Percentiles rank a stretch among this genome's conserved stretches.
Evolutionary conservation across 2,888 invertebrate genomes (phyloP).

Genomic region (Lycocerus yunnanus): DNA sequence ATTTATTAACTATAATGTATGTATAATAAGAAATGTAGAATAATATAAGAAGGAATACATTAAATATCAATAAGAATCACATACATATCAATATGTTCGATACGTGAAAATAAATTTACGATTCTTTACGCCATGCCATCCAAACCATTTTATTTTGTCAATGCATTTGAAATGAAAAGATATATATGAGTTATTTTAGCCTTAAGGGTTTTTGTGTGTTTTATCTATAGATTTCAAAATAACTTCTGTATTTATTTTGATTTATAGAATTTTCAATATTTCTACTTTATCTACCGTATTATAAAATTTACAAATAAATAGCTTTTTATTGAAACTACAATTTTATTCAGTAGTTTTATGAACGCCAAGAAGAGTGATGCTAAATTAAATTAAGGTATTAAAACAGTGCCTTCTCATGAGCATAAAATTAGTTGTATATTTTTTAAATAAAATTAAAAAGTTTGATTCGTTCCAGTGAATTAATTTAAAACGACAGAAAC

Average conservation of each 20-base stretch:
- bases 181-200: conserved; percentile 27
- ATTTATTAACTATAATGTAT: neutral
- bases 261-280: conserved; percentile 10
- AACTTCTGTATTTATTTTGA: conserved; percentile 21
- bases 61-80: conserved; percentile 47
- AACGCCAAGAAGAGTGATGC: neutral
- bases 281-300: neutral
- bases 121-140: conserved; percentile 39
- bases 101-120: conserved; percentile 40
- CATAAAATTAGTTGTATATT: no score
- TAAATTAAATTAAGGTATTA: neutral
- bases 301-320: neutral
- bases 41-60: conserved; percentile 6
- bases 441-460: no score
- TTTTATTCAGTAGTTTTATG: neutral
- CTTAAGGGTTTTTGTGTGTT: conserved; percentile 18
- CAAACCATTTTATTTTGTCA: conserved; percentile 41
- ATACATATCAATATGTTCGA: conserved; percentile 41
- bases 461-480: no score
- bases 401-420: neutral
- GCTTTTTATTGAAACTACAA: neutral
- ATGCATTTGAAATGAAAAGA: conserved; percentile 45
- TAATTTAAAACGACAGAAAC: no score
- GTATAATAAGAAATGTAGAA: neutral
- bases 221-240: conserved; percentile 22